Base-by-base conservation (phyloP, 2,797 vertebrate genomes). In the Rhinoraja longicauda region DNA sequence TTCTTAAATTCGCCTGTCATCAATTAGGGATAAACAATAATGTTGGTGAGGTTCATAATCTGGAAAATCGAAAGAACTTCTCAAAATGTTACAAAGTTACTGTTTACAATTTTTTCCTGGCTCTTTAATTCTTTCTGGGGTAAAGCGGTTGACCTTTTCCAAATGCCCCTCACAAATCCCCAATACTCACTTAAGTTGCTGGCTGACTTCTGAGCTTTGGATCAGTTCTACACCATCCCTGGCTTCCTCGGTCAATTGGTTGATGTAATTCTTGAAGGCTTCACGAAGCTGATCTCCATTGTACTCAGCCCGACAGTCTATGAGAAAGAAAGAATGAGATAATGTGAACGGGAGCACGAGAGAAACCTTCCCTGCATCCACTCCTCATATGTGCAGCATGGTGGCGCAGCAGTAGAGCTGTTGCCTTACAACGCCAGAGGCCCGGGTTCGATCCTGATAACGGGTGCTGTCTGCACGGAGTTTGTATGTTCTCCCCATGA, bases 221-320 rank as follows among this genome's bases (percentile, higher is more conserved):
- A 98, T 94, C 6, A 96, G 94, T 0, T 93, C 93, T 93, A 97
- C 94, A 0, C 95, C 93, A 76, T 95, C 97, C 79, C 95, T 94
- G 93, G 96, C 94, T 0, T 94, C 93, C 0, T 94, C 94, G 94
- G 96, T 95, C 93, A 97, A 62, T 93, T 97, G 95, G 0, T n/a
- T 94, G 93, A 98, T 81, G 94, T 97, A 98, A 0, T 97, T 0
- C 94, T 96, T 96, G 39, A 96, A 2, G 53, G 93, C 17, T 0
- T 96, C 94, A 6, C 95, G 96, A 93, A 98, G 95, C 90, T 97
- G 95, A 0, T 96, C 94, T 0, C 97, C 95, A 45, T 0, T 95
- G 62, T 97, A 94, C 0, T 98, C 97, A 0, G 96, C 96, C 95
- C 45, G 95, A 57, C 96, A 95, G 59, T 97, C 98, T 99, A 95